A percentile compares a stretch with the other conserved stretches of the same genome.
Conservation (phyloP, 2,113 vertebrate genomes). For the Tychaedon coryphoeus region DNA sequence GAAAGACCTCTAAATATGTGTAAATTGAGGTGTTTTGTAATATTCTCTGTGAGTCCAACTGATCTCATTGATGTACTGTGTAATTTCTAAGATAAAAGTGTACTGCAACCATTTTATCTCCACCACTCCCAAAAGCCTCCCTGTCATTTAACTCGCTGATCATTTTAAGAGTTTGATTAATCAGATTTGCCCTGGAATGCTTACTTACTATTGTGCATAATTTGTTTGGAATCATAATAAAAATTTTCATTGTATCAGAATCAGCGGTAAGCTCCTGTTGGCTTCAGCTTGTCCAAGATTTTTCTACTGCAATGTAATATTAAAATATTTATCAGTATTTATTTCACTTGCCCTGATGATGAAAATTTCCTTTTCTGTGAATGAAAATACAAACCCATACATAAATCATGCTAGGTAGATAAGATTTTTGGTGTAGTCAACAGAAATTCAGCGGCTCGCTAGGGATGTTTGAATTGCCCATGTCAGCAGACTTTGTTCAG, state of each 20-base stretch:
- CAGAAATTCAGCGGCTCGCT: background rate
- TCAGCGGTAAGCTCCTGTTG: background rate
- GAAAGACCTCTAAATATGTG: background rate
- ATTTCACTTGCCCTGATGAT: background rate
- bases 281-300: background rate
- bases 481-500: background rate
- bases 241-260: background rate
- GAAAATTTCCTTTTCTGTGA: constrained; percentile 23
- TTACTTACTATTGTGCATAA: background rate
- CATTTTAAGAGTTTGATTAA: background rate
- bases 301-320: background rate
- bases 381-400: background rate
- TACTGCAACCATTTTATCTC: background rate
- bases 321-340: background rate
- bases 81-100: background rate
- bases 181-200: background rate
- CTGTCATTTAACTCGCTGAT: background rate
- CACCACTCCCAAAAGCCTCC: accelerated
- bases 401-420: background rate
- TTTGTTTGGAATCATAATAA: background rate
- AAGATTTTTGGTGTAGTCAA: background rate
- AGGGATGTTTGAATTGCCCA: background rate
- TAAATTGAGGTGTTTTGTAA: background rate
- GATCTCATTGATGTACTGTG: background rate
- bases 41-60: background rate